Base-by-base conservation (phyloP, 2,113 vertebrate genomes). In the Epinephelus fuscoguttatus region DNA sequence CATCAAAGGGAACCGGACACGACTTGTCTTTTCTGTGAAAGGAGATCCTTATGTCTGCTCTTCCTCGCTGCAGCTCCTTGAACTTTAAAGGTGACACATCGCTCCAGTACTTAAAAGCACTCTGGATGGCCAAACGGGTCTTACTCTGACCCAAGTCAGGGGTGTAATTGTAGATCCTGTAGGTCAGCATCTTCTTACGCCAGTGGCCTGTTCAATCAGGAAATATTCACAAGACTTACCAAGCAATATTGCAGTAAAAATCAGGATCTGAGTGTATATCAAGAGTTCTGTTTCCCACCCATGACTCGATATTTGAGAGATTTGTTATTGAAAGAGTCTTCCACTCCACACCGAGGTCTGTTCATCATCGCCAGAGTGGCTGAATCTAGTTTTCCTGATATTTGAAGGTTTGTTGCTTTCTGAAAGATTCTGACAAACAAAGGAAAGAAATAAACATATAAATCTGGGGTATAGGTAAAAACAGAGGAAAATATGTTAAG, bases 61-160 rank as follows among this genome's bases (percentile, higher is more conserved):
- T 70, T 71, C 96, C 96, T 40, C 42, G 42, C 4, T 78, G 33
- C 80, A 96, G 56, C 85, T 97, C 97, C 52, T n/a, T 92, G 82
- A 97, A 97, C 74, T 63, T 95, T n/a, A 97, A 80, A 0, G 93
- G 95, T 0, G 95, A 91, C 75, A 97, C 96, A 0, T 88, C 92
- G 23, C 95, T 97, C 97, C 97, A 97, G 89, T 97, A 96, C 70
- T 85, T 91, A 55, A 97, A 96, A 6, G 96, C 97, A 9, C 63
- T 80, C 42, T 91, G 89, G 77, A 97, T 87, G 52, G 97, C 96
- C 37, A 49, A 14, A 7, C 93, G 91, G 2, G 96, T 96, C 68
- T 85, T 91, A 27, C 60, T 37, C 25, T 27, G 0, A 14, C 93
- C 89, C 75, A 98, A 70, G 57, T 94, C 94, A 4, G 94, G 94